phyloP scores from a whole-genome alignment of 2,113 vertebrate genomes.

The Penelope pileata region DNA sequence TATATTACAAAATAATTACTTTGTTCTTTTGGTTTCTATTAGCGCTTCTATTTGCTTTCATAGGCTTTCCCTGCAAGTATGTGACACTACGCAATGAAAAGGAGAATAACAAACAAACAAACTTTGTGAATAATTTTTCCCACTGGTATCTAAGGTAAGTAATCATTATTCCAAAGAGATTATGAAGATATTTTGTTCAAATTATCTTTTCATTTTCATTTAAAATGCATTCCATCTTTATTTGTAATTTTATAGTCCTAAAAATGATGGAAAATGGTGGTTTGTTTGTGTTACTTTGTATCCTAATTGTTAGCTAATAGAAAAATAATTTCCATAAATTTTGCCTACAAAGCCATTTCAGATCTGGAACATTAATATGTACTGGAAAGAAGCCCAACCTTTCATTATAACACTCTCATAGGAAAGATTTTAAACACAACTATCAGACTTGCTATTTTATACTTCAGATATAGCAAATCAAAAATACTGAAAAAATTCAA shows the following conservation, averaged over 20 bases:
- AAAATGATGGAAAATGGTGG: background rate
- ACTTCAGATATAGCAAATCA: background rate
- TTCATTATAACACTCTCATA: background rate
- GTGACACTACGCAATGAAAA: background rate
- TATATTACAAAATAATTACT: background rate
- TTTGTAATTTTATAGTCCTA: background rate
- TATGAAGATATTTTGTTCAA: background rate
- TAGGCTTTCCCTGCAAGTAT: background rate
- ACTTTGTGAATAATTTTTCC: background rate
- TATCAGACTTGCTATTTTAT: constrained; percentile 10
- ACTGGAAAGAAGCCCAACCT: constrained; percentile 1
- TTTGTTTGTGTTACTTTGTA: background rate
- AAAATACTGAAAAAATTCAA: background rate
- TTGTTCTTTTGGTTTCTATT: background rate
- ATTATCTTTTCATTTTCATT: background rate
- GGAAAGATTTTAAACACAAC: background rate
- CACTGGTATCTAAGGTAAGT: background rate
- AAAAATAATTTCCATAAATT: too few relatives aligned
- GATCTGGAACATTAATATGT: background rate
- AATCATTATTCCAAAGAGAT: background rate
- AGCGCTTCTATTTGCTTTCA: background rate
- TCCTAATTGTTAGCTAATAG: background rate
- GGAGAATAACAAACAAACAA: background rate
- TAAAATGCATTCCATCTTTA: background rate
- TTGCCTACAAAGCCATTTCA: constrained; percentile 1